These are phyloP conservation scores for Lagodon rhomboides DNA, from an alignment of 2,797 vertebrate species.

Conservation along the genomic window DNA sequence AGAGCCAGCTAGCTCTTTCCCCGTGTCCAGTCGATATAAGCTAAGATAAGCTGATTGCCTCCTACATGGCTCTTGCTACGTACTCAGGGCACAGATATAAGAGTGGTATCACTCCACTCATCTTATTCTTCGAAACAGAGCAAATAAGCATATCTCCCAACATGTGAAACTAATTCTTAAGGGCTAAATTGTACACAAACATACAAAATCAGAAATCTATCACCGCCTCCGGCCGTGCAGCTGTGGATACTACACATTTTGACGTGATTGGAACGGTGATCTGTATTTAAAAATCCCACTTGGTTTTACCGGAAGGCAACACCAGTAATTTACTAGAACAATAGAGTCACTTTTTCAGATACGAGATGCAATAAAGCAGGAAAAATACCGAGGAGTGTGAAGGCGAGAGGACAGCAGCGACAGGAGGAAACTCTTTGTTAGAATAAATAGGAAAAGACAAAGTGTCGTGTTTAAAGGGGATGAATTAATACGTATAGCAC, in stretches of 20 bases:
- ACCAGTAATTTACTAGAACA: background rate
- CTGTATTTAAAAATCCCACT: background rate
- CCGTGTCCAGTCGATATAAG: background rate
- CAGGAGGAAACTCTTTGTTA: constrained; percentile 5
- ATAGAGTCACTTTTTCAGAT: background rate
- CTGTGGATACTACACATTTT: constrained; percentile 1
- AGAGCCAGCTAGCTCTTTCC: background rate
- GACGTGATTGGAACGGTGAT: background rate
- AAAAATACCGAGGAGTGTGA: background rate
- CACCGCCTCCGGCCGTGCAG: background rate
- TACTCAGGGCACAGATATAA: background rate
- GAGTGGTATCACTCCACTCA: background rate
- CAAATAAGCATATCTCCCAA: background rate
- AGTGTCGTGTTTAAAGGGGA: too few relatives aligned
- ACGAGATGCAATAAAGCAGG: background rate
- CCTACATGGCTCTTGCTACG: background rate
- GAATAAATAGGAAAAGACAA: constrained; percentile 13
- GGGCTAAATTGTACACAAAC: background rate
- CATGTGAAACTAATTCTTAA: background rate
- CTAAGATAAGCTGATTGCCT: background rate
- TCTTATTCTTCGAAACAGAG: background rate
- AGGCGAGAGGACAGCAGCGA: background rate
- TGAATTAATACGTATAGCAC: background rate
- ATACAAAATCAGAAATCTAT: background rate
- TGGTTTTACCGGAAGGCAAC: background rate